Evolutionary conservation across 2,797 vertebrate genomes (phyloP), one percentile per base, ranked within the genome.

Genomic region (Triplophysa yarkandensis): DNA sequence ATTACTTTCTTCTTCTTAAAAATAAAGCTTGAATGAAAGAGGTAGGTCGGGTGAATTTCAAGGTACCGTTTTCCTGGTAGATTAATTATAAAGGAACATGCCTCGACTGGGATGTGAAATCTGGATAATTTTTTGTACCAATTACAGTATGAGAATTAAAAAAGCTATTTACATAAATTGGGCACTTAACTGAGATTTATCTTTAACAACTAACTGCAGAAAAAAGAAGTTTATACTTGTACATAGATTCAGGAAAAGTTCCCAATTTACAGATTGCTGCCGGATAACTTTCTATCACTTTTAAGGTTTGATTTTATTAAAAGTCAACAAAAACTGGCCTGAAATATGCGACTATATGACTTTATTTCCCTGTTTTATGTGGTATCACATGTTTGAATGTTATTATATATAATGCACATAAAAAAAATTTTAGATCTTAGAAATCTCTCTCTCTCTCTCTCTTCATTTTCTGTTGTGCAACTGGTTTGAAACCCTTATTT

Each of bases 11-110:
- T 46, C 41, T 60, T 23, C 2, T n/a, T n/a, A n/a, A 23, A 70
- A 44, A 21, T 1, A 34, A 6, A 58, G n/a, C 19, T 70, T 25
- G 14, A 70, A 60, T 70, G 11, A 70, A 36, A 10, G 27, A 19
- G 6, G 43, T 27, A 71, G 21, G 9, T 19, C 21, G 34, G n/a
- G 13, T 19, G 74, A 6, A 69, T 71, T 52, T 65, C 48, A 71
- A 21, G n/a, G 71, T 83, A 61, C 44, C 46, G 60, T 74, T 62
- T 63, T 81, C 83, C 80, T 55, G 74, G 34, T 62, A 32, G 46
- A 36, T 55, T 76, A 55, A 82, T 81, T 76, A 52, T 17, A 68
- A 73, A 67, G 65, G 52, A 57, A 80, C 39, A 60, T 81, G 61
- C 30, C 32, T 60, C 21, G 64, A 23, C 63, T 72, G 48, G 57